Conservation (phyloP, 64 coral and sea anemone genomes). For the Actinia equina region DNA sequence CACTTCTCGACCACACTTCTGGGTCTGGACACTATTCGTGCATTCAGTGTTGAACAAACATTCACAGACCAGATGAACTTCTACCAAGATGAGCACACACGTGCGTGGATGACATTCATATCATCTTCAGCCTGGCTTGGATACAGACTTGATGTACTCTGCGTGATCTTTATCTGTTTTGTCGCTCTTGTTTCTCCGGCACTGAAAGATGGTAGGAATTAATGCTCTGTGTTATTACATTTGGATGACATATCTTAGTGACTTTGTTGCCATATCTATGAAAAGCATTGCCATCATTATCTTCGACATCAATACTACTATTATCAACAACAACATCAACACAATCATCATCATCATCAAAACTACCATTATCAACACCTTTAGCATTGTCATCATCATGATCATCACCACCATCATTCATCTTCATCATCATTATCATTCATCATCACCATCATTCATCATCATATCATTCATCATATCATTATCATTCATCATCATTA, state of each 20-base stretch:
- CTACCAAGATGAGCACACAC: slow-evolving; percentile 79
- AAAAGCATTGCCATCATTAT: no score
- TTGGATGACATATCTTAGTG: no score
- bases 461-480: no score
- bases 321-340: no score
- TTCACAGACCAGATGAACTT: slow-evolving; percentile 76
- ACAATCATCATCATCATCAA: no score
- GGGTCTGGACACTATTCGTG: slow-evolving; percentile 90
- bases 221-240: no score
- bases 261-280: no score
- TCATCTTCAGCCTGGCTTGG: slow-evolving; percentile 61
- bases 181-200: slow-evolving; percentile 70
- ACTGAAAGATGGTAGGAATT: slow-evolving; percentile 41
- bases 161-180: slow-evolving; percentile 75
- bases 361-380: no score
- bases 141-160: slow-evolving; percentile 84
- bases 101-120: slow-evolving; percentile 83
- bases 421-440: no score
- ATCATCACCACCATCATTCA: neutral
- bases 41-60: slow-evolving; percentile 68
- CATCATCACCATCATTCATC: no score
- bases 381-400: neutral
- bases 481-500: no score
- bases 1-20: slow-evolving; percentile 91
- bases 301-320: no score